These are phyloP conservation scores for Rattus norvegicus DNA, from an alignment of 2,113 vertebrate genomes.

Conservation along the genomic window DNA sequence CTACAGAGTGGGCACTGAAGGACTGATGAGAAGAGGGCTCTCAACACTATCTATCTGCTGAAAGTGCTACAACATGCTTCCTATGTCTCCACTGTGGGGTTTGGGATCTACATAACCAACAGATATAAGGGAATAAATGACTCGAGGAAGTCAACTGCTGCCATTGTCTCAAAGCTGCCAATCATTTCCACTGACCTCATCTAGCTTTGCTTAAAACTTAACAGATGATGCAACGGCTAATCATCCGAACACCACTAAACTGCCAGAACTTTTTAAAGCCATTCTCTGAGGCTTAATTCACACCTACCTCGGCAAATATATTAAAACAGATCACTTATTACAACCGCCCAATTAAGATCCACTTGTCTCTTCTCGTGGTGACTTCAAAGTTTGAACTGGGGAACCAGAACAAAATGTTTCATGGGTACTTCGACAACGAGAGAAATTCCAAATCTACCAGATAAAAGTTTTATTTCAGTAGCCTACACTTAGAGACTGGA, in stretches of 20 bases:
- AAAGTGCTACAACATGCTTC: background rate
- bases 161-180: background rate
- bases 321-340: slow-evolving; percentile 41
- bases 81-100: background rate
- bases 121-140: slow-evolving; percentile 21
- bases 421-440: background rate
- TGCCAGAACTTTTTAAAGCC: background rate
- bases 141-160: background rate
- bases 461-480: background rate
- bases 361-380: background rate
- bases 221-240: slow-evolving; percentile 32
- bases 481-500: background rate
- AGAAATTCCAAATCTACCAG: background rate
- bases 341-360: background rate
- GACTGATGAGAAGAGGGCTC: background rate
- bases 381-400: background rate
- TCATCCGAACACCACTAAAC: slow-evolving; percentile 57
- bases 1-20: background rate
- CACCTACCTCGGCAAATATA: background rate
- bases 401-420: background rate
- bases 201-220: slow-evolving; percentile 53
- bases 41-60: background rate
- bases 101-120: background rate
- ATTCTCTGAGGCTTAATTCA: background rate
- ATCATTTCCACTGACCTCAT: slow-evolving; percentile 22